Evolutionary conservation across 2,797 vertebrate species (phyloP), one percentile per base, ranked within the genome.

Genomic region (Scleropages formosus): DNA sequence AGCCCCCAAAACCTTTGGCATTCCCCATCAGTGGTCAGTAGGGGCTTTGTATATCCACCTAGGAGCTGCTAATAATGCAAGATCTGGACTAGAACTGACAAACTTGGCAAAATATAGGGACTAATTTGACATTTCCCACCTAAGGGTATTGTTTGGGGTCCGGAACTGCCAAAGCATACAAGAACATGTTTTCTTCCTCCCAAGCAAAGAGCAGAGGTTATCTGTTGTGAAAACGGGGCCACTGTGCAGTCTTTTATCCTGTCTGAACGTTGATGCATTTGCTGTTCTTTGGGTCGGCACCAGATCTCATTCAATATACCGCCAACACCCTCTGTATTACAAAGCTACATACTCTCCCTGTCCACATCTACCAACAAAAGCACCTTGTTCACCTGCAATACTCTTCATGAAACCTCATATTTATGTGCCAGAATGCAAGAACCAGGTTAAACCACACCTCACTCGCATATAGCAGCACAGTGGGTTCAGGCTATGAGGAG

Each of bases 401-500:
- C 53, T 3, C 12, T n/a, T 53, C 12, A 58, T 9, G 53, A 49
- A 8, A 8, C 16, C 0, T n/a, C n/a, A n/a, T n/a, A n/a, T n/a
- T 22, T 22, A 51, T 22, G 15, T 26, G 66, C 46, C 66, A 49
- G n/a, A 49, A 68, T 68, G 66, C 66, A 68, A 49, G n/a, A n/a
- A n/a, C n/a, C n/a, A n/a, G n/a, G n/a, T n/a, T n/a, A n/a, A n/a
- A n/a, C n/a, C n/a, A n/a, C n/a, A n/a, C n/a, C n/a, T n/a, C n/a
- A n/a, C n/a, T n/a, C n/a, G n/a, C n/a, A n/a, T n/a, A n/a, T n/a
- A n/a, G n/a, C n/a, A n/a, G n/a, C n/a, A n/a, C n/a, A n/a, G n/a
- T n/a, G n/a, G n/a, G n/a, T n/a, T n/a, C n/a, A n/a, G n/a, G n/a
- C 13, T 80, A 86, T 81, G 87, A 84, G 84, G 4, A 56, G 80